Conservation (phyloP, 37 sponge, comb jelly and placozoan genomes). For the Cladorhizidae sp. region DNA sequence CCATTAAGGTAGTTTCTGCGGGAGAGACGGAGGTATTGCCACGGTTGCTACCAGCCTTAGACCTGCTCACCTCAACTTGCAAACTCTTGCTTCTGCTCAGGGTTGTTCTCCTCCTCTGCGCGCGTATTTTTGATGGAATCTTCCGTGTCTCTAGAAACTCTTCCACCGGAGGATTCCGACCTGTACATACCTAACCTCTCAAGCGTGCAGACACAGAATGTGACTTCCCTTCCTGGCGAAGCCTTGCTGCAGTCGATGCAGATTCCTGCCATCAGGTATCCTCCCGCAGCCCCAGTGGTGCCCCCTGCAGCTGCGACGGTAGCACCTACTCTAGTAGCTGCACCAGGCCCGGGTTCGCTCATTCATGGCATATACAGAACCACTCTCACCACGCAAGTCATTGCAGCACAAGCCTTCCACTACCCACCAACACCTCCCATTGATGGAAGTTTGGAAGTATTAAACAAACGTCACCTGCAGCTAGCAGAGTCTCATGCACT, state of each 20-base stretch:
- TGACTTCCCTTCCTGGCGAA: not conserved
- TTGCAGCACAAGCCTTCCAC: conserved; percentile 37
- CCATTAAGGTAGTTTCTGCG: too few relatives aligned
- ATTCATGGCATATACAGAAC: conserved; percentile 24
- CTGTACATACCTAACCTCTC: conserved; percentile 27
- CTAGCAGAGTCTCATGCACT: not conserved
- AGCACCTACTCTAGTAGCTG: conserved; percentile 31
- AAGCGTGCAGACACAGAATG: not conserved
- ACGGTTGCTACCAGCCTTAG: too few relatives aligned
- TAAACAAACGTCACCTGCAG: not conserved
- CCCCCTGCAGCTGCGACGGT: conserved; percentile 2
- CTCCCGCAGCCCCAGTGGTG: conserved; percentile 9
- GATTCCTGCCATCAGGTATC: conserved; percentile 45
- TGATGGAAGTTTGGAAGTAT: conserved; percentile 7
- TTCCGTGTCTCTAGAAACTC: conserved; percentile 12
- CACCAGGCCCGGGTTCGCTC: not conserved
- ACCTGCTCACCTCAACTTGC: too few relatives aligned
- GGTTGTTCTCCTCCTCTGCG: too few relatives aligned
- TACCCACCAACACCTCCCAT: conserved; percentile 70
- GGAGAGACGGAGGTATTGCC: too few relatives aligned
- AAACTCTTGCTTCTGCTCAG: too few relatives aligned
- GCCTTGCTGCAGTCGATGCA: conserved; percentile 18
- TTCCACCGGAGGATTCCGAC: conserved; percentile 22
- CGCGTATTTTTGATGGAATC: not conserved
- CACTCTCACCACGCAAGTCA: conserved; percentile 43